Evolutionary conservation across 1,140 invertebrate species (phyloP).

Genomic region (Bombus terrestris): DNA sequence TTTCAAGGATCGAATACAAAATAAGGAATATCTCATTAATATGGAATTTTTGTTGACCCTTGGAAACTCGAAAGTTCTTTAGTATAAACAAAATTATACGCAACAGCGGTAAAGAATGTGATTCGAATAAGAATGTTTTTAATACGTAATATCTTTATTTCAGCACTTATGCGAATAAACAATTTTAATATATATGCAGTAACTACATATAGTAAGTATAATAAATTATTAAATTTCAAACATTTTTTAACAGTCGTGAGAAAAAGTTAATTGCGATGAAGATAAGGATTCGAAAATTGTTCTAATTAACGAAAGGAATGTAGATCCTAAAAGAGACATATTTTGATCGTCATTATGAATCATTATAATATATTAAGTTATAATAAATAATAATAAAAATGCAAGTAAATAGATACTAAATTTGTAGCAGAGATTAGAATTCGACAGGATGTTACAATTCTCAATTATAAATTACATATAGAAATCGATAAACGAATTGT

Average conservation of each 20-base stretch:
- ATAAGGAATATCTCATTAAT: too few species aligned
- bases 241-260: neutral
- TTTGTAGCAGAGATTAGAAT: neutral
- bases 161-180: neutral
- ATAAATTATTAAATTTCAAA: neutral
- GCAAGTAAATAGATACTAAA: neutral
- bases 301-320: neutral
- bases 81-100: too few species aligned
- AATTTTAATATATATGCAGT: neutral
- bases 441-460: neutral
- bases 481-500: too few species aligned
- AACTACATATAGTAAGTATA: neutral
- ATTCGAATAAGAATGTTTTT: neutral
- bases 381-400: too few species aligned
- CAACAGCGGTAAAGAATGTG: too few species aligned
- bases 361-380: neutral
- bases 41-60: too few species aligned
- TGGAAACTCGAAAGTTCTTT: too few species aligned
- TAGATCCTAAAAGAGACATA: too few species aligned
- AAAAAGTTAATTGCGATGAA: neutral
- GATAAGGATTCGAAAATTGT: neutral
- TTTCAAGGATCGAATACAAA: too few species aligned
- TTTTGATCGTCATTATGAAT: neutral
- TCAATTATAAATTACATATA: neutral
- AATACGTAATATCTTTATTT: neutral